Evolutionary conservation across 2,797 vertebrate genomes (phyloP).

Genomic region (Heliangelus exortis): DNA sequence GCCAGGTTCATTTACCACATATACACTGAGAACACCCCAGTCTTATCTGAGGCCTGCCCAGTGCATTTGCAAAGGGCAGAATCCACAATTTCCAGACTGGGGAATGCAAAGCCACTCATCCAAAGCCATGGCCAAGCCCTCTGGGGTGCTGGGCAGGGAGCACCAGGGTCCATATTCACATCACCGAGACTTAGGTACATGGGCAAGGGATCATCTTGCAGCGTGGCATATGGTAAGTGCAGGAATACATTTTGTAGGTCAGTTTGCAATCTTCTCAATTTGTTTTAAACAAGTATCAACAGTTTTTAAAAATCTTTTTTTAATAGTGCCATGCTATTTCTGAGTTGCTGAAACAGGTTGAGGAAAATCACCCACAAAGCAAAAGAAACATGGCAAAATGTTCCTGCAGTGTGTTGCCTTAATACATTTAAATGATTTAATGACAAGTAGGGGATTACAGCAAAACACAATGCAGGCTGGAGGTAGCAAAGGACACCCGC

Average conservation of each 20-base stretch:
- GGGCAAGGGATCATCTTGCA: background rate
- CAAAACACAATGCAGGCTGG: slow-evolving; percentile 62
- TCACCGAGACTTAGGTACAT: background rate
- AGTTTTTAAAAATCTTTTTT: background rate
- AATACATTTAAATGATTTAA: slow-evolving; percentile 76
- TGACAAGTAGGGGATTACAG: slow-evolving; percentile 73
- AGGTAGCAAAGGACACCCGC: slow-evolving; percentile 66
- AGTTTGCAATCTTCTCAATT: background rate
- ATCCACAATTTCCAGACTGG: background rate
- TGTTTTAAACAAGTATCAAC: background rate
- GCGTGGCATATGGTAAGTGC: background rate
- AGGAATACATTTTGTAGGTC: background rate
- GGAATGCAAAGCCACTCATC: background rate
- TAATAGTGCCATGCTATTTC: background rate
- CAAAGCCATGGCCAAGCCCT: accelerated
- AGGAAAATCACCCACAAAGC: slow-evolving; percentile 57
- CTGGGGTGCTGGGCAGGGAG: background rate
- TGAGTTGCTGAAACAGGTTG: background rate
- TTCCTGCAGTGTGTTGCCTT: slow-evolving; percentile 64
- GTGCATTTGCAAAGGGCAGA: background rate
- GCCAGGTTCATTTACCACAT: background rate
- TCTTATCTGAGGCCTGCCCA: background rate
- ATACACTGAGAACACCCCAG: background rate
- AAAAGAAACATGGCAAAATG: slow-evolving; percentile 64
- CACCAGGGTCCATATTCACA: background rate